phyloP scores from a whole-genome alignment of 2,797 vertebrate genomes.

The Enteromius thamalakanensis region DNA sequence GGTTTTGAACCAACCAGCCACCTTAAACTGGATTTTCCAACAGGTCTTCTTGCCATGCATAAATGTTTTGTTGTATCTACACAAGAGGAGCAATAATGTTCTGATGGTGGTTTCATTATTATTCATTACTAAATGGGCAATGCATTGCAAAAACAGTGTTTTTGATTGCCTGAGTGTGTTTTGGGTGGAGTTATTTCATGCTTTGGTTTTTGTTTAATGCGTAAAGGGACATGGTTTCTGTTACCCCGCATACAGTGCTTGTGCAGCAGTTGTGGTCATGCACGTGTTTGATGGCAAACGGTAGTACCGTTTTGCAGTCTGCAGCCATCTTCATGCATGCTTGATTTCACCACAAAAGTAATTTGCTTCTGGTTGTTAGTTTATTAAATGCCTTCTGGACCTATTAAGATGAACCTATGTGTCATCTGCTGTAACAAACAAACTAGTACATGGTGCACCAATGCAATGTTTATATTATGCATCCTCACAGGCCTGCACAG shows the following conservation, averaged over 20 bases:
- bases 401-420: neutral
- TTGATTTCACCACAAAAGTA: neutral
- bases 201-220: constrained; percentile 3
- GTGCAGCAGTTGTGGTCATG: constrained; percentile 22
- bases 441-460: neutral
- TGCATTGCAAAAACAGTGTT: neutral
- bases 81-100: constrained; percentile 5
- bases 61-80: neutral
- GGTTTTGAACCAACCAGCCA: neutral
- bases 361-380: neutral
- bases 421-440: neutral
- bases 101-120: neutral
- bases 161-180: neutral
- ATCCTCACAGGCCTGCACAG: neutral
- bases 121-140: neutral
- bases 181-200: neutral
- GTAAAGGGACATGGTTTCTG: constrained; percentile 4
- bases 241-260: neutral
- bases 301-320: neutral
- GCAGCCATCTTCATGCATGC: constrained; percentile 14
- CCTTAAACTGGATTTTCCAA: neutral
- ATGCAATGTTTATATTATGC: neutral
- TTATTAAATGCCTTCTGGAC: neutral
- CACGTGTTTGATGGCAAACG: constrained; percentile 19
- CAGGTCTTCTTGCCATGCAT: neutral